A percentile compares a stretch with the other conserved stretches of the same genome.
phyloP scores from a whole-genome alignment of 2,113 vertebrate genomes.

The Ibidorhyncha struthersii region DNA sequence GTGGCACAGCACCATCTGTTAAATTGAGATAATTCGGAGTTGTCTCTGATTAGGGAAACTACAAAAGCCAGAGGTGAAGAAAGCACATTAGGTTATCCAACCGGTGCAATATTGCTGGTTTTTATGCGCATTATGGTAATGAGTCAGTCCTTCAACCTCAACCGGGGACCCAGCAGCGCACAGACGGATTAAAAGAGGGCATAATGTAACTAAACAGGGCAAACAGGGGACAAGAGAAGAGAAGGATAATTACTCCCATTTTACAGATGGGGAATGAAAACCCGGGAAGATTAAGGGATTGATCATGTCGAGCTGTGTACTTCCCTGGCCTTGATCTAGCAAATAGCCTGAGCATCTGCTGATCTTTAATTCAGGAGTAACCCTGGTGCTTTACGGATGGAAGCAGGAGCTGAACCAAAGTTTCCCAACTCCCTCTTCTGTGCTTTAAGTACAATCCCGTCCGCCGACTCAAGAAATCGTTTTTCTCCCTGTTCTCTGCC shows the following conservation, averaged over 20 bases:
- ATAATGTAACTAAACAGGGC: not conserved
- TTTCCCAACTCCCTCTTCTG: not conserved
- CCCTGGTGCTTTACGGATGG: not conserved
- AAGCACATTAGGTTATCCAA: not conserved
- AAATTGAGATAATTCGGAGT: not conserved
- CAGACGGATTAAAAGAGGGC: not conserved
- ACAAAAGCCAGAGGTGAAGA: not conserved
- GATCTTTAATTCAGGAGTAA: not conserved
- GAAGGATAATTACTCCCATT: not conserved
- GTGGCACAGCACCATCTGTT: not conserved
- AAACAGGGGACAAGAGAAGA: not conserved
- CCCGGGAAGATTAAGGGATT: not conserved
- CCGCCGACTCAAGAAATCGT: not conserved
- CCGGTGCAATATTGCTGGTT: rapidly evolving
- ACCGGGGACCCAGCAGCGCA: not conserved
- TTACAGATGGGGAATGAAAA: not conserved
- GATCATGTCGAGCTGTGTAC: not conserved
- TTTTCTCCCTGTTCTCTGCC: not conserved
- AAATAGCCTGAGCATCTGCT: not conserved
- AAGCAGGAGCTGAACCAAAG: not conserved
- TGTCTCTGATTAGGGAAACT: not conserved
- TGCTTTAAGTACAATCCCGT: not conserved
- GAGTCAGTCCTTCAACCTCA: not conserved
- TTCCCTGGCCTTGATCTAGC: not conserved
- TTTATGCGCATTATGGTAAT: rapidly evolving